Evolutionary conservation across 2,888 invertebrate species (phyloP), one percentile per base, ranked within the genome.

Genomic region (Sphaerophoria rueppellii): DNA sequence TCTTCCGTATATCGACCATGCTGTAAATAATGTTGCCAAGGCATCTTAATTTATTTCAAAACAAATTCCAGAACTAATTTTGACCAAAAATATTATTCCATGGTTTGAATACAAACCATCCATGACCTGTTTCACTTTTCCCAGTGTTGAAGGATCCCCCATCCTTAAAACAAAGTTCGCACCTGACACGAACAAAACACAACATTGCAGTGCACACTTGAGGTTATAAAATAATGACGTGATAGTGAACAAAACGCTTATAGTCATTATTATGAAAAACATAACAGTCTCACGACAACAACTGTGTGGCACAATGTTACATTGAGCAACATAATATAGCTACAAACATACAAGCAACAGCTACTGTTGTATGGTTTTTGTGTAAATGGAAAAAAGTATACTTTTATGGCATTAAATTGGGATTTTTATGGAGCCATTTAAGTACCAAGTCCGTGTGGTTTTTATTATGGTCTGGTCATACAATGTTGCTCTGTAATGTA

Each of bases 331-430:
- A 11, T 43, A 40, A 4, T 9, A 9, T 6, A 43, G 0, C 9
- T 4, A 6, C 11, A 9, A 11, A 43, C 12, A 9, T 43, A 43
- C 9, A 40, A 7, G 1, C 40, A 6, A 40, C 12, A 9, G 43
- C 12, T 14, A 11, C 9, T 24, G 9, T 40, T 2, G 14, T 55
- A 24, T 34, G 32, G n/a, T 4, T n/a, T 11, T 6, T 16, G 37
- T 7, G 14, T 24, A 48, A n/a, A 34, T 48, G 24, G 24, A 24
- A 24, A 60, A 32, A 50, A 24, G 61, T 55, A 46, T 54, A 48
- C 80, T 85, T 81, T 85, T 81, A 77, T 81, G 81, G 74, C 85
- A 85, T 81, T 81, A 85, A 85, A 80, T 85, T 85, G 69, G 76
- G 76, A 81, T 76, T 85, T 85, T 85, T 85, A 76, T 76, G 76